phyloP scores from a whole-genome alignment of 2,888 invertebrate genomes.

The Mongoloraphidia duomilia region DNA sequence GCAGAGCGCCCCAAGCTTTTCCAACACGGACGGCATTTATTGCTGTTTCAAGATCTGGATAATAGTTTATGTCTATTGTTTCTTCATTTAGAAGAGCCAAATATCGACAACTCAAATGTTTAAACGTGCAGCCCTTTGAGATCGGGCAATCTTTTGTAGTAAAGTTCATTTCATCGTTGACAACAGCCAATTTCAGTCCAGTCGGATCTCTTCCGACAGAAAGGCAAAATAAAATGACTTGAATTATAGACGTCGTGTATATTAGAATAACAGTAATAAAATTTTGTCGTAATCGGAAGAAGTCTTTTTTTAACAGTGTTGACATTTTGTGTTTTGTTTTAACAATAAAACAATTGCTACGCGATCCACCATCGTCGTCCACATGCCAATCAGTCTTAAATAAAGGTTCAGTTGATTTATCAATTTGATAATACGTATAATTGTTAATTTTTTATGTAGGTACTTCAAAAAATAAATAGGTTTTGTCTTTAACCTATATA shows the following conservation, averaged over 20 bases:
- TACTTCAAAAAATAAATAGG: slow-evolving; percentile 15
- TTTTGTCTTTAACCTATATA: slow-evolving; percentile 39
- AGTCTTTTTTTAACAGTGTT: slow-evolving; percentile 76
- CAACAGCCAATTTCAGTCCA: slow-evolving; percentile 65
- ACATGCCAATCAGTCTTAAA: slow-evolving; percentile 32
- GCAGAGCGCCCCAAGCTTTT: slow-evolving; percentile 76
- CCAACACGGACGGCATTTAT: slow-evolving; percentile 59
- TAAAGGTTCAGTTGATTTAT: slow-evolving; percentile 33
- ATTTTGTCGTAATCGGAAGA: slow-evolving; percentile 82
- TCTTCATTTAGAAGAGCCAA: slow-evolving; percentile 56
- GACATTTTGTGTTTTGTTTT: slow-evolving; percentile 74
- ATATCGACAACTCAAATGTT: slow-evolving; percentile 65
- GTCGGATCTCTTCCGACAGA: slow-evolving; percentile 81
- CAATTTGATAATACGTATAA: slow-evolving; percentile 17
- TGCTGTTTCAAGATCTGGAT: slow-evolving; percentile 50
- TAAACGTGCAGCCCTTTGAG: slow-evolving; percentile 51
- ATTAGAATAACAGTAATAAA: slow-evolving; percentile 88
- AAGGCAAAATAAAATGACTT: slow-evolving; percentile 84
- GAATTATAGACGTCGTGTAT: slow-evolving; percentile 86
- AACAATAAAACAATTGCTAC: slow-evolving; percentile 39
- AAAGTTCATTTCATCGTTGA: slow-evolving; percentile 48
- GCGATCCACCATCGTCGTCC: slow-evolving; percentile 39
- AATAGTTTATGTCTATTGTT: slow-evolving; percentile 57
- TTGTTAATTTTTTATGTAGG: slow-evolving; percentile 19
- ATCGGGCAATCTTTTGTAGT: slow-evolving; percentile 32